A percentile compares a stretch with the other conserved stretches of the same genome.
These are phyloP conservation scores for Carassius auratus DNA, from an alignment of 2,113 vertebrate genomes.

Conservation along the genomic window DNA sequence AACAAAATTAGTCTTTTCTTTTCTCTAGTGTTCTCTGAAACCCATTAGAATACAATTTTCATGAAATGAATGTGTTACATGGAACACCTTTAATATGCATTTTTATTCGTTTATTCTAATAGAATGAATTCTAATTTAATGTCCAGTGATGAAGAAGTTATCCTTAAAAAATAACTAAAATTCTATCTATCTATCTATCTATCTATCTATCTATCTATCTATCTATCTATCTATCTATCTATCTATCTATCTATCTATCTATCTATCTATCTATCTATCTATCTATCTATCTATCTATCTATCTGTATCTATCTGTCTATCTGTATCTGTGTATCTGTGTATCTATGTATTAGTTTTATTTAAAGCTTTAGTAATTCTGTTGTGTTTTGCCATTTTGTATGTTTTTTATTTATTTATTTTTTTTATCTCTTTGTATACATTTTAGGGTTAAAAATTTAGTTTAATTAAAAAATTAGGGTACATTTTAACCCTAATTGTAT, in stretches of 20 bases:
- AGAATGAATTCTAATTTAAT: not conserved
- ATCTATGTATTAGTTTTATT: no score
- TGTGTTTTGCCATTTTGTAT: no score
- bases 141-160: not conserved
- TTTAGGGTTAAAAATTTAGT: no score
- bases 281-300: not conserved
- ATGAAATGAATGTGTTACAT: not conserved
- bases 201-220: not conserved
- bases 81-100: not conserved
- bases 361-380: no score
- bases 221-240: not conserved
- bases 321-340: not conserved
- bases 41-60: not conserved
- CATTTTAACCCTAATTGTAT: no score
- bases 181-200: not conserved
- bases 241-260: not conserved
- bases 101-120: not conserved
- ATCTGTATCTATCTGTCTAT: not conserved
- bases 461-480: no score
- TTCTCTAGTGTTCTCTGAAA: not conserved
- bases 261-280: not conserved
- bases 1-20: constrained; percentile 1
- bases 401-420: no score
- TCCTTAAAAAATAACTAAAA: not conserved
- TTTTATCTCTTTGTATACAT: no score